Conservation (phyloP, 2,888 invertebrate species). For the Glaucopsyche alexis region DNA sequence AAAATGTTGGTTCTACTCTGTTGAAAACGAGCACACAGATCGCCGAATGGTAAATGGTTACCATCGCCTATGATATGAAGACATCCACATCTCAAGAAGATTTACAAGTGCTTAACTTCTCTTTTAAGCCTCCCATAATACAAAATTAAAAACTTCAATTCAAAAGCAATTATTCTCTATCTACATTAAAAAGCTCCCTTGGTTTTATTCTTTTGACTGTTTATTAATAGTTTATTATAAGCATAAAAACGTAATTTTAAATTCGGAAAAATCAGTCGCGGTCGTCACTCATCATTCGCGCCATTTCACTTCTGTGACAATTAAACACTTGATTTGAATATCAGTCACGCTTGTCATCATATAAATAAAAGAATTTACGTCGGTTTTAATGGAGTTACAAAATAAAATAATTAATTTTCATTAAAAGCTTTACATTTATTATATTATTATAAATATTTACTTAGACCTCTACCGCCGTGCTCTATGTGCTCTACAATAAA, state of each 20-base stretch:
- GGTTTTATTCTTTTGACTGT: not conserved
- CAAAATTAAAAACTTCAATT: not conserved
- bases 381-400: not conserved
- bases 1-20: no score
- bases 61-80: no score
- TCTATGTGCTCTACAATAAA: no score
- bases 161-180: not conserved
- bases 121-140: no score
- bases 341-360: constrained; percentile 38
- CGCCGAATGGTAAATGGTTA: no score
- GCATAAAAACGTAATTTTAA: constrained; percentile 19
- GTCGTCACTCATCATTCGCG: constrained; percentile 32
- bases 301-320: constrained; percentile 28
- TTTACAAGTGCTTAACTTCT: no score
- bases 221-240: constrained; percentile 14
- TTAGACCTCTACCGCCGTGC: no score
- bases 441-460: not conserved
- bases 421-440: not conserved
- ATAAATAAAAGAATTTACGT: constrained; percentile 26
- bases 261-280: constrained; percentile 23
- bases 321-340: constrained; percentile 33
- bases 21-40: no score
- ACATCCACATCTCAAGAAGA: no score
- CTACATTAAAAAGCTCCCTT: not conserved
- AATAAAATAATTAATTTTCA: not conserved